These are phyloP conservation scores for Galendromus occidentalis DNA, from an alignment of 1,140 invertebrate species.

Conservation along the genomic window DNA sequence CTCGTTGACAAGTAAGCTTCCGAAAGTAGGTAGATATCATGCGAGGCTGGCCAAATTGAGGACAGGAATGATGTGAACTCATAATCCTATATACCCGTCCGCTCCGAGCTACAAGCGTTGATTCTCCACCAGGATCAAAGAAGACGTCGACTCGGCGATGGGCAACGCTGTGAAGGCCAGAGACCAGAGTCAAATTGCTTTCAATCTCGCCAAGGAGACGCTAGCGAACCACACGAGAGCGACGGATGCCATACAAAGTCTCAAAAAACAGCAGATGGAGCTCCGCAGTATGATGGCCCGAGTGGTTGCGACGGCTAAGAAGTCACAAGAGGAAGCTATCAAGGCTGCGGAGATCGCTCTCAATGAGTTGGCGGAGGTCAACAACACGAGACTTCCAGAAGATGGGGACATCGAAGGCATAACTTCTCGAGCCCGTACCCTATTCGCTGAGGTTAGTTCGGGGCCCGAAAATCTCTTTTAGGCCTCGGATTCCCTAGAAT, in stretches of 20 bases:
- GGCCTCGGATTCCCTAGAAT: too few species aligned
- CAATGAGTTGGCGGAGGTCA: slow-evolving; percentile 48
- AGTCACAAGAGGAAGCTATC: slow-evolving; percentile 46
- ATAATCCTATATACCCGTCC: too few species aligned
- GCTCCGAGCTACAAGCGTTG: too few species aligned
- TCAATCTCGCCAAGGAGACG: slow-evolving; percentile 54
- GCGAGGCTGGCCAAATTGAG: too few species aligned
- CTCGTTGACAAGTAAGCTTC: slow-evolving; percentile 48
- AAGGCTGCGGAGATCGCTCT: slow-evolving; percentile 55
- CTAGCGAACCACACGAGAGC: slow-evolving; percentile 46
- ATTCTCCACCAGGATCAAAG: slow-evolving; percentile 24
- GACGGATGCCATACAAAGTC: slow-evolving; percentile 23
- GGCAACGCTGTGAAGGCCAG: slow-evolving; percentile 53
- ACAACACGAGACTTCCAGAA: slow-evolving; percentile 45
- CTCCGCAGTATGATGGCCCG: slow-evolving; percentile 37
- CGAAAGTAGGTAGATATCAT: too few species aligned
- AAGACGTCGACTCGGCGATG: slow-evolving; percentile 54
- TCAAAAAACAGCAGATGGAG: slow-evolving; percentile 14
- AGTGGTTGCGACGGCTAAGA: slow-evolving; percentile 43
- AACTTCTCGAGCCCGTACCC: slow-evolving; percentile 36
- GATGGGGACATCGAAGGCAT: slow-evolving; percentile 44
- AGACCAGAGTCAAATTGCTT: slow-evolving; percentile 58
- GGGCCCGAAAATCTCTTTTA: neutral
- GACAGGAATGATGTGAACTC: too few species aligned
- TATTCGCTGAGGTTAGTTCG: slow-evolving; percentile 22